Evolutionary conservation across 1,140 invertebrate genomes (phyloP), one percentile per base, ranked within the genome.

Genomic region (Drosophila micromelanica): DNA sequence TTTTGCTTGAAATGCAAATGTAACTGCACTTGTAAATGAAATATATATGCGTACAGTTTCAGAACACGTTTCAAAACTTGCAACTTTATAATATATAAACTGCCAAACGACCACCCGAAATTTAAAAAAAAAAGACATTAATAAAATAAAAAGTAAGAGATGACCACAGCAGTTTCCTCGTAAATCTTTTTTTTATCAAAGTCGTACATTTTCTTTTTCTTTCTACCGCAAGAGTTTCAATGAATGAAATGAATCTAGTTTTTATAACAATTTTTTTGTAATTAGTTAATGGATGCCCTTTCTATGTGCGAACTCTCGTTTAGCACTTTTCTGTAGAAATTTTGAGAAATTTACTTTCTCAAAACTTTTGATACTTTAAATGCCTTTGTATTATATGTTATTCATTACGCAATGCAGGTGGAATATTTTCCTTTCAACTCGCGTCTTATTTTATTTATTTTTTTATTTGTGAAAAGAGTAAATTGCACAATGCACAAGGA

Each of bases 211-310:
- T 37, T 27, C 23, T 11, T 46, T 69, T 68, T 62, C 15, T 13
- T 32, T 63, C 40, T 63, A 61, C 68, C 62, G 54, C 69, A 59
- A 67, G 37, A 38, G 61, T 38, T 59, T 57, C 11, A 65, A 65
- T n/a, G n/a, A n/a, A n/a, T n/a, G n/a, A n/a, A n/a, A n/a, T n/a
- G n/a, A n/a, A n/a, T n/a, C 52, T 56, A 51, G 61, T 57, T 64
- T 55, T 51, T 15, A 30, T 42, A 56, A 51, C 55, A 38, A 72
- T 48, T 65, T 48, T 65, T 72, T 67, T 59, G 62, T 59, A 72
- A 72, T 72, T 67, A 67, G 69, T 67, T 72, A 72, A 72, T 72
- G 69, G 62, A 72, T 59, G 49, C 43, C 42, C 35, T 46, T 23
- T 38, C n/a, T 20, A n/a, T 13, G 35, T 49, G 8, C 8, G 3